Conservation (phyloP, 2,797 vertebrate species). For the Anabas testudineus region DNA sequence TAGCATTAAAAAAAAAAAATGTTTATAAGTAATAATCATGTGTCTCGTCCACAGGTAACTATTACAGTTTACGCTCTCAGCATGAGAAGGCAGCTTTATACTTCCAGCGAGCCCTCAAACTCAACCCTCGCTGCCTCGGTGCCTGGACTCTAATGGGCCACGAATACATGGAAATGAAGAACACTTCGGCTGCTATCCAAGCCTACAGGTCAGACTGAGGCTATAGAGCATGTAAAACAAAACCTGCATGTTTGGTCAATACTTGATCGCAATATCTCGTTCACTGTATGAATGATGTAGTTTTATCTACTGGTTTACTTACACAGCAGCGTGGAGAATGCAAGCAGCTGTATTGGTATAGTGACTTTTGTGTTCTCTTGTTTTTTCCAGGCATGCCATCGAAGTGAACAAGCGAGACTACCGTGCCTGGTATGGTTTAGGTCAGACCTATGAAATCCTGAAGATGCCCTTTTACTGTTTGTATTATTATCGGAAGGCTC, state of each 20-base stretch:
- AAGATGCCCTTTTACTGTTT: slow-evolving; percentile 99
- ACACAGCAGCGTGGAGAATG: neutral
- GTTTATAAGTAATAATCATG: neutral
- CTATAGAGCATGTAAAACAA: neutral
- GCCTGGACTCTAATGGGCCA: slow-evolving; percentile 99
- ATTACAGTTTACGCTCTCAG: slow-evolving; percentile 97
- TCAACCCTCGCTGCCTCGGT: slow-evolving; percentile 97
- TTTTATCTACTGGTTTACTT: neutral
- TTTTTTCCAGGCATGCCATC: slow-evolving; percentile 91
- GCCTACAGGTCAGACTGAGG: slow-evolving; percentile 90
- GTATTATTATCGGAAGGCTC: slow-evolving; percentile 97
- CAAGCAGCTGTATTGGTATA: neutral
- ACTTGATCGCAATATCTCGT: neutral
- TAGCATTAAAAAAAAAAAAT: no score
- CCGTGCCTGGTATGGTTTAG: slow-evolving; percentile 97
- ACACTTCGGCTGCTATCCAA: slow-evolving; percentile 98
- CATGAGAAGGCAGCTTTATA: slow-evolving; percentile 99
- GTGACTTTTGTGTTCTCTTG: rapidly evolving
- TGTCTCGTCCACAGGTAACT: slow-evolving; percentile 89
- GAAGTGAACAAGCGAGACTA: slow-evolving; percentile 99
- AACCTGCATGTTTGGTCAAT: no score
- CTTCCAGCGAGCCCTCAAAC: slow-evolving; percentile 97
- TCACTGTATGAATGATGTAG: neutral
- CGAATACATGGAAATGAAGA: slow-evolving; percentile 99
- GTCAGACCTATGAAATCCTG: slow-evolving; percentile 99